Evolutionary conservation across 2,888 invertebrate species (phyloP).

Genomic region (Limnephilus lunatus): DNA sequence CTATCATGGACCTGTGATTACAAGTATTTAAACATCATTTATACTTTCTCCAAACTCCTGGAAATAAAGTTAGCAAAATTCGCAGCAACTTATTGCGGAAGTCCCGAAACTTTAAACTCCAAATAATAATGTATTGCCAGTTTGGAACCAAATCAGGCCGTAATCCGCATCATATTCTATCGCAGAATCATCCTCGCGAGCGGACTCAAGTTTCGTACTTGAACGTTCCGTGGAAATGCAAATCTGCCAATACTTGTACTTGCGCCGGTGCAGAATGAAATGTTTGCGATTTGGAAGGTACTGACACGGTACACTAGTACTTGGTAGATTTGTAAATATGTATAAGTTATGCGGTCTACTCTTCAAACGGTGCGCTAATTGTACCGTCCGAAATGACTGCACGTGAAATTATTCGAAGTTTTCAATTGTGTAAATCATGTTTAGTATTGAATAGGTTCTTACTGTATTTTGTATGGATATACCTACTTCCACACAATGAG

Average conservation of each 20-base stretch:
- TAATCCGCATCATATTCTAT: background rate
- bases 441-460: background rate
- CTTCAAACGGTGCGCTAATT: background rate
- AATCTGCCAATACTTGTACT: slow-evolving; percentile 40
- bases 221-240: slow-evolving; percentile 48
- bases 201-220: slow-evolving; percentile 37
- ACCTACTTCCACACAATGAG: too few species aligned
- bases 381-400: background rate
- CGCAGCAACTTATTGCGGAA: background rate
- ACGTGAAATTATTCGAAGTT: slow-evolving; percentile 42
- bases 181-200: slow-evolving; percentile 2
- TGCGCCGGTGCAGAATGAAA: slow-evolving; percentile 3
- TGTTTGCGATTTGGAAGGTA: slow-evolving; percentile 35
- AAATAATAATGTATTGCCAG: background rate
- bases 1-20: too few species aligned
- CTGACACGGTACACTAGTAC: background rate
- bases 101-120: background rate
- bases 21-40: background rate
- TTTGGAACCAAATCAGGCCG: background rate
- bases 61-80: background rate
- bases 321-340: background rate
- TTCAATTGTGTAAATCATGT: slow-evolving; percentile 35
- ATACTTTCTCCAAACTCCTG: background rate
- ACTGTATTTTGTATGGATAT: too few species aligned
- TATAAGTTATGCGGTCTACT: background rate